phyloP scores from a whole-genome alignment of 1,140 invertebrate genomes.

The Babylonia areolata region DNA sequence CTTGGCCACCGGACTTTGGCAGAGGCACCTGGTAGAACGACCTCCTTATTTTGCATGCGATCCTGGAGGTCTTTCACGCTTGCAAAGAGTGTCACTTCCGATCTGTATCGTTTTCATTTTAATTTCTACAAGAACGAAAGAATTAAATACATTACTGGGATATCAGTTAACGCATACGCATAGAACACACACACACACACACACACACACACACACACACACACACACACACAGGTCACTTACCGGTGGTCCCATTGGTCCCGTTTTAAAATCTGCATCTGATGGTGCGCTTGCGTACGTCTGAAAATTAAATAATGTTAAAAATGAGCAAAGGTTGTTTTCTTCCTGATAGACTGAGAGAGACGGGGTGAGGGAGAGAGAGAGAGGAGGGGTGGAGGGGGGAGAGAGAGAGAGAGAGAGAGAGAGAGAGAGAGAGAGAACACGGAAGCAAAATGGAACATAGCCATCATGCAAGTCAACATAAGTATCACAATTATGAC shows the following conservation, averaged over 20 bases:
- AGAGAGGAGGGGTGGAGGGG: not conserved
- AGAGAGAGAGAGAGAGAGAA: constrained; percentile 2
- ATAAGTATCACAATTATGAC: too few relatives aligned
- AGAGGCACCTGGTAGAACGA: too few relatives aligned
- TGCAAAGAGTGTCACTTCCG: too few relatives aligned
- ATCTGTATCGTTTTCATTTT: too few relatives aligned
- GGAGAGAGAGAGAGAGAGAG: constrained; percentile 1
- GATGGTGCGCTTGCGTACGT: constrained; percentile 34
- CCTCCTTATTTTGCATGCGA: too few relatives aligned
- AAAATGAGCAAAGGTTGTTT: too few relatives aligned
- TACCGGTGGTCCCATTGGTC: constrained; percentile 50
- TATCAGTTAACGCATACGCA: not conserved
- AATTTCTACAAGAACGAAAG: too few relatives aligned
- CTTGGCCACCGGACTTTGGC: too few relatives aligned
- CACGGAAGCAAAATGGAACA: not conserved
- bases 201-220: constrained; percentile 12
- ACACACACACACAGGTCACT: constrained; percentile 21
- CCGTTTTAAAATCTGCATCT: constrained; percentile 28
- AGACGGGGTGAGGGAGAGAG: not conserved
- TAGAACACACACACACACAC: not conserved
- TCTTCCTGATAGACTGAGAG: too few relatives aligned
- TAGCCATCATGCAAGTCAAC: not conserved
- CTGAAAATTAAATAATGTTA: constrained; percentile 12
- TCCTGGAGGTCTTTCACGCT: too few relatives aligned
- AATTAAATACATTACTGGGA: too few relatives aligned